Evolutionary conservation across 1,140 invertebrate species (phyloP).

Genomic region (Monomorium pharaonis): DNA sequence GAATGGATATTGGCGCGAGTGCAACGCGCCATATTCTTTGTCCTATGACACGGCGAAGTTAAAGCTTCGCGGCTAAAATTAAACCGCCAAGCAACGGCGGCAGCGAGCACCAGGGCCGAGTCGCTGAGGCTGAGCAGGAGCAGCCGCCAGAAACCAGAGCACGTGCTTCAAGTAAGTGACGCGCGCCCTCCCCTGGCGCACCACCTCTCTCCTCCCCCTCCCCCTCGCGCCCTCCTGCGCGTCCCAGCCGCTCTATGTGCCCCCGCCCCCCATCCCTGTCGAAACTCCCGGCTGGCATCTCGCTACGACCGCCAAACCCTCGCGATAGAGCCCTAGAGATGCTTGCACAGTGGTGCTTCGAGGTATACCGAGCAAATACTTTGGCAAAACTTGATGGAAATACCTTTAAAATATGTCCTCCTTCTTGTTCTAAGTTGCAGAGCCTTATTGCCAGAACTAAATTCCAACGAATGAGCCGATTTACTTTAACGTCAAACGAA

Average conservation of each 20-base stretch:
- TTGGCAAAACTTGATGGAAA: background rate
- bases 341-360: background rate
- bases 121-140: constrained; percentile 80
- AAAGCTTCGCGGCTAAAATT: constrained; percentile 79
- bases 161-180: constrained; percentile 84
- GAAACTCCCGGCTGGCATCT: constrained; percentile 14
- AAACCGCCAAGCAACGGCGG: constrained; percentile 63
- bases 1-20: constrained; percentile 69
- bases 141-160: constrained; percentile 84
- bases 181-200: constrained; percentile 76
- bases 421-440: background rate
- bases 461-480: no score
- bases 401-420: background rate
- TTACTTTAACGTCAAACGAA: background rate
- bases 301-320: constrained; percentile 16
- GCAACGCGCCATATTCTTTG: constrained; percentile 79
- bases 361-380: constrained; percentile 20
- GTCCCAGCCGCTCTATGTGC: constrained; percentile 26
- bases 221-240: constrained; percentile 14
- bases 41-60: constrained; percentile 80
- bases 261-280: background rate
- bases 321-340: constrained; percentile 4
- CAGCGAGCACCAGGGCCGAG: constrained; percentile 69
- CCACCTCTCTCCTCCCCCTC: constrained; percentile 65
- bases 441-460: background rate